Evolutionary conservation across 2,797 vertebrate genomes (phyloP), one percentile per base, ranked within the genome.

Genomic region (Notolabrus celidotus): DNA sequence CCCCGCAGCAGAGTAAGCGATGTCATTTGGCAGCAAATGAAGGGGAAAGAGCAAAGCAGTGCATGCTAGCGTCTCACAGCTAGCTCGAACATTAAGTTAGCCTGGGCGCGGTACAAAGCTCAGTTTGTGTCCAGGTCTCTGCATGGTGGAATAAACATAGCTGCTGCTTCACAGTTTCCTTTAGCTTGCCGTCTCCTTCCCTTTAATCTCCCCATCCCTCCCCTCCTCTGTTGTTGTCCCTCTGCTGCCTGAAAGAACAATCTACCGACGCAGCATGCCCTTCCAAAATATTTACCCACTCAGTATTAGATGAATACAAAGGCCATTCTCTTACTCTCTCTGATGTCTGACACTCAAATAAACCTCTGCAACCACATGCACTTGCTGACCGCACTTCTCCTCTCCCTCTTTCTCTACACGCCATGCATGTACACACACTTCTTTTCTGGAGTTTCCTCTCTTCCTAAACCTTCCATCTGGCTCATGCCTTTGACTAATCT

Each of bases 21-120:
- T 84, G 84, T 91, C 86, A 77, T 85, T 89, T 93, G 90, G 89
- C 92, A 91, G 87, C 82, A 92, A 92, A 92, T 91, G 87, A 92
- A 89, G 89, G 80, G 77, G 80, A 89, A 87, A 83, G 83, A 88
- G 84, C 74, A 68, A 79, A 87, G 83, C 77, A 54, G 82, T 88
- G 82, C 59, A 76, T 73, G 86, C 80, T 69, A 63, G 82, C 49
- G 51, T 80, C 74, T 63, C 80, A 43, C 79, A 78, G 82, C 82
- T 45, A 75, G 82, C 70, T 58, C 70, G 27, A 77, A 80, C 86
- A 27, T 70, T 50, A 76, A 79, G 70, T 75, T 80, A 50, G 85
- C 69, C 76, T 5, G 25, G 47, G 70, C 15, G 3, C 22, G 3
- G 86, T 80, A 91, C 89, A 92, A 89, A 88, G 91, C 86, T 45